Conservation (phyloP, 2,113 vertebrate species). For the Epinephelus cyanopodus region DNA sequence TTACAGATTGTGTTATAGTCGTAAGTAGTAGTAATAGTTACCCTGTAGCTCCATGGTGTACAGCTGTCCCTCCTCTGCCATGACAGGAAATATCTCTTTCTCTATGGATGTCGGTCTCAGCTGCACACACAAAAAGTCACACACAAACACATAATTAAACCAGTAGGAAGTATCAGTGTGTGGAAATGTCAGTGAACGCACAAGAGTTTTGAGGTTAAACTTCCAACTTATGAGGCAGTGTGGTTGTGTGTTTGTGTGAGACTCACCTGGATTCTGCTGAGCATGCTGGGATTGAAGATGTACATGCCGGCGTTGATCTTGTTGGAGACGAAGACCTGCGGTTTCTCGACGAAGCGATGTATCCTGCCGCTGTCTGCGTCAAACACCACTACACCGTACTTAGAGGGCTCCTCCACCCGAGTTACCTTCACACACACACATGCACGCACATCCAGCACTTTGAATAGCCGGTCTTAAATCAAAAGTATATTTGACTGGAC, state of each 20-base stretch:
- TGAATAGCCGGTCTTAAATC: too few relatives aligned
- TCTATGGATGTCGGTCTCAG: slow-evolving; percentile 97
- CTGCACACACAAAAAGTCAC: slow-evolving; percentile 70
- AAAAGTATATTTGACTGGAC: neutral
- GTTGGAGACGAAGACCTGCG: slow-evolving; percentile 97
- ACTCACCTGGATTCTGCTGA: slow-evolving; percentile 91
- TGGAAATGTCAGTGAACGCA: neutral
- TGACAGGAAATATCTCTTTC: slow-evolving; percentile 97
- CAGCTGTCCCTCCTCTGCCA: slow-evolving; percentile 95
- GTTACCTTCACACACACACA: slow-evolving; percentile 87
- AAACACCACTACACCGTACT: slow-evolving; percentile 96
- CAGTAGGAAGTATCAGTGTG: neutral
- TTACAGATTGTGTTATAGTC: neutral
- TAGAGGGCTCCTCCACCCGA: slow-evolving; percentile 97
- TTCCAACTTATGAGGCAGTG: neutral
- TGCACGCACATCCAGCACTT: neutral
- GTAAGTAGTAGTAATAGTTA: slow-evolving; percentile 57
- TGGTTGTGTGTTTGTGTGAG: neutral
- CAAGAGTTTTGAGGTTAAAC: neutral
- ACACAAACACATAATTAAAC: neutral
- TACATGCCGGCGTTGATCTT: slow-evolving; percentile 99
- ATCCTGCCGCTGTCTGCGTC: slow-evolving; percentile 91
- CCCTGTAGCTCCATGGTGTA: slow-evolving; percentile 97
- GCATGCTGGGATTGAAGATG: slow-evolving; percentile 93
- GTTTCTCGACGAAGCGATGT: slow-evolving; percentile 97